Percentiles rank a stretch among this genome's conserved stretches.
phyloP scores from a whole-genome alignment of 2,888 invertebrate species.

The Pediacus dermestoides region DNA sequence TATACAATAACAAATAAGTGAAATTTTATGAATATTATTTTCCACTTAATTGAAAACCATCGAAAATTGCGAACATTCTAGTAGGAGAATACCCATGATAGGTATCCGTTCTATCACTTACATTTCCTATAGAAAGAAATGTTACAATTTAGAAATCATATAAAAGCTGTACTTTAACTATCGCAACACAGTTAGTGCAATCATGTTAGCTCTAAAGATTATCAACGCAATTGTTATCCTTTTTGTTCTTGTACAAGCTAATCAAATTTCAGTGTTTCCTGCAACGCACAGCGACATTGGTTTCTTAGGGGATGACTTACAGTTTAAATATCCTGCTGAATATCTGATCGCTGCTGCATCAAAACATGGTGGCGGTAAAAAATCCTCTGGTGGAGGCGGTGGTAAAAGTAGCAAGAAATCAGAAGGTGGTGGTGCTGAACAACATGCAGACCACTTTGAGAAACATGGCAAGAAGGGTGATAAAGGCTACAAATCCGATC shows the following conservation, averaged over 20 bases:
- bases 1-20: too few relatives aligned
- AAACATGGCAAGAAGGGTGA: slow-evolving; percentile 71
- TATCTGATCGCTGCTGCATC: slow-evolving; percentile 2
- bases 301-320: neutral
- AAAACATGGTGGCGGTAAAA: slow-evolving; percentile 1
- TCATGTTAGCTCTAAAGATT: slow-evolving; percentile 23
- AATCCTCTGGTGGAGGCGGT: neutral
- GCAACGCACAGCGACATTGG: neutral
- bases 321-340: slow-evolving; percentile 1
- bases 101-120: slow-evolving; percentile 12
- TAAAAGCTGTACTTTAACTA: too few relatives aligned
- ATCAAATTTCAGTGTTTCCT: neutral
- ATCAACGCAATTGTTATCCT: slow-evolving; percentile 16
- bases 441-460: slow-evolving; percentile 58
- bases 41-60: slow-evolving; percentile 14
- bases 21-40: slow-evolving; percentile 8
- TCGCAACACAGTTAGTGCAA: too few relatives aligned
- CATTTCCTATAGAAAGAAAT: slow-evolving; percentile 18
- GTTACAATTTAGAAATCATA: slow-evolving; percentile 8
- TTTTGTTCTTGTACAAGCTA: slow-evolving; percentile 11
- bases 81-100: slow-evolving; percentile 12
- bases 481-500: slow-evolving; percentile 54
- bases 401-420: slow-evolving; percentile 38
- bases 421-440: slow-evolving; percentile 63
- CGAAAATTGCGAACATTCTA: slow-evolving; percentile 15